Conservation (phyloP, 2,113 vertebrate genomes). For the Pheucticus melanocephalus region DNA sequence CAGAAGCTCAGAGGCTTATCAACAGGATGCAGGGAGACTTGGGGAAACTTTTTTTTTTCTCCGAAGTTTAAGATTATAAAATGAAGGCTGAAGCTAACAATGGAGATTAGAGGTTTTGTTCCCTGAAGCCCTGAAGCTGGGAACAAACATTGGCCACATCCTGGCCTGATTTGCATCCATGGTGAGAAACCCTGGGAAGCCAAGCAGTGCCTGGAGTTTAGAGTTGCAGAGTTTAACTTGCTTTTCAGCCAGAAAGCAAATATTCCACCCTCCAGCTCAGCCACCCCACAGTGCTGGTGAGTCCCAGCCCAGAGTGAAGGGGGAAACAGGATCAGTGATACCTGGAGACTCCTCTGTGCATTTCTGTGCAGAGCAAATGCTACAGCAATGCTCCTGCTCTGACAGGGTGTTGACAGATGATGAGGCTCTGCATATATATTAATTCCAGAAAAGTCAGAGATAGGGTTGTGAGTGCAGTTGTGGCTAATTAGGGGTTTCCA, state of each 20-base stretch:
- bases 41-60: background rate
- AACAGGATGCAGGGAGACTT: background rate
- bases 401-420: background rate
- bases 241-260: background rate
- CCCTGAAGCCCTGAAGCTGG: background rate
- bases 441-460: background rate
- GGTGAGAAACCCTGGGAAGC: background rate
- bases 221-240: background rate
- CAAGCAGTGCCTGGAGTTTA: background rate
- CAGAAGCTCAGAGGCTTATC: slow-evolving; percentile 11
- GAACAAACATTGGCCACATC: slow-evolving; percentile 22
- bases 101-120: slow-evolving; percentile 32
- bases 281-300: background rate
- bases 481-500: background rate
- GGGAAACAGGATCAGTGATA: background rate
- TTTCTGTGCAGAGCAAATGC: background rate
- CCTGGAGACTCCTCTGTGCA: background rate
- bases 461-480: background rate
- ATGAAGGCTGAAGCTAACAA: slow-evolving; percentile 29
- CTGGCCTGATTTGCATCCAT: background rate
- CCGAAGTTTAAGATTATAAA: slow-evolving; percentile 7
- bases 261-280: background rate
- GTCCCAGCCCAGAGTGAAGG: background rate
- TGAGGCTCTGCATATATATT: background rate
- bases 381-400: background rate